Conservation (phyloP, 2,113 vertebrate genomes). For the Pelobates fuscus region DNA sequence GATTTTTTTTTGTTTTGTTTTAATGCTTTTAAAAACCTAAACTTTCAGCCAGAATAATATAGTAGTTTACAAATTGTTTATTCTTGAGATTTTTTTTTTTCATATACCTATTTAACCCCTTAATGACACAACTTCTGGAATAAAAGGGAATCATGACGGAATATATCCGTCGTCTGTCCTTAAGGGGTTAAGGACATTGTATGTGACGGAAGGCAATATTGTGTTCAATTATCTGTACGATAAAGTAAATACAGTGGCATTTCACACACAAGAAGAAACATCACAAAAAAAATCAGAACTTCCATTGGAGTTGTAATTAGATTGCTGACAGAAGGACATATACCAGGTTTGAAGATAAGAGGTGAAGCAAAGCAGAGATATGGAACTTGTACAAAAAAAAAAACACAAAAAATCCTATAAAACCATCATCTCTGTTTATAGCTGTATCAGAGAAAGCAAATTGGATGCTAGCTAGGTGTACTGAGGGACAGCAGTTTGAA, state of each 20-base stretch:
- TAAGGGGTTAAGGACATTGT: too few relatives aligned
- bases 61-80: too few relatives aligned
- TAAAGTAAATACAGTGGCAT: constrained; percentile 6
- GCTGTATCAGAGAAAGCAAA: constrained; percentile 19
- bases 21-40: too few relatives aligned
- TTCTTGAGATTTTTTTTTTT: too few relatives aligned
- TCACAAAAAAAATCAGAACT: not conserved
- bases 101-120: too few relatives aligned
- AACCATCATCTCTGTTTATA: constrained; percentile 34
- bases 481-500: constrained; percentile 16
- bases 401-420: not conserved
- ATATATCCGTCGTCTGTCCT: too few relatives aligned
- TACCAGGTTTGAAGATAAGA: constrained; percentile 13
- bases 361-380: constrained; percentile 25
- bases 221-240: not conserved
- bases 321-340: not conserved
- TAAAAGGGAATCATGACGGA: too few relatives aligned
- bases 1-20: too few relatives aligned
- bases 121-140: too few relatives aligned
- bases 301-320: not conserved
- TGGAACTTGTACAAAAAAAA: not conserved
- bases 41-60: too few relatives aligned
- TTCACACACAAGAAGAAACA: not conserved
- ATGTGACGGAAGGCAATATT: too few relatives aligned
- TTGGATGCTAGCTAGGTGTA: constrained; percentile 27